phyloP scores from a whole-genome alignment of 2,888 invertebrate genomes.

The Cephonodes hylas region DNA sequence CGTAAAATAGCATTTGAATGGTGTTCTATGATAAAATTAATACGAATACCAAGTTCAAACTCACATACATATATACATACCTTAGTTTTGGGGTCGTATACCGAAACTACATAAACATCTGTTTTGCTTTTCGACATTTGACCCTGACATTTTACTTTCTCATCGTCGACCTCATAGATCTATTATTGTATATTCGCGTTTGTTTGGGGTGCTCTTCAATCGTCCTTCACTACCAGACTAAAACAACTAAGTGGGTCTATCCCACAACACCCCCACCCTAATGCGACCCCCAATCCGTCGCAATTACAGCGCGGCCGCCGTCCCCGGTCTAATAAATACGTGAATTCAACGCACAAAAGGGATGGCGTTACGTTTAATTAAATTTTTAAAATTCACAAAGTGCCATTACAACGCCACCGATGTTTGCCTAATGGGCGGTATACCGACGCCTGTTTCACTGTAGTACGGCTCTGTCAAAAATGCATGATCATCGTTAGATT shows the following conservation, averaged over 20 bases:
- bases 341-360: slow-evolving; percentile 43
- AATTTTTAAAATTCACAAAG: slow-evolving; percentile 27
- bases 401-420: slow-evolving; percentile 19
- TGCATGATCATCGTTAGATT: background rate
- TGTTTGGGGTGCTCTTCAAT: too few species aligned
- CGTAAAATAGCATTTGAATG: too few species aligned
- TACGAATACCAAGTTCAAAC: too few species aligned
- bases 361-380: slow-evolving; percentile 37
- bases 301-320: slow-evolving; percentile 29
- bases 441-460: slow-evolving; percentile 10
- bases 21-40: too few species aligned
- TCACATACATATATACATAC: too few species aligned
- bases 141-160: too few species aligned
- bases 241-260: background rate
- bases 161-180: too few species aligned
- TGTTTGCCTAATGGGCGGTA: slow-evolving; percentile 26
- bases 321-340: slow-evolving; percentile 52
- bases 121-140: too few species aligned
- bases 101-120: too few species aligned
- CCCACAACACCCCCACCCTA: background rate
- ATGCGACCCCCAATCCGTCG: background rate
- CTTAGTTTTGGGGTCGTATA: too few species aligned
- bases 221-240: too few species aligned
- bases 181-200: too few species aligned
- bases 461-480: background rate